These are phyloP conservation scores for Tanypteryx hageni DNA, from an alignment of 2,888 invertebrate genomes.

Conservation along the genomic window DNA sequence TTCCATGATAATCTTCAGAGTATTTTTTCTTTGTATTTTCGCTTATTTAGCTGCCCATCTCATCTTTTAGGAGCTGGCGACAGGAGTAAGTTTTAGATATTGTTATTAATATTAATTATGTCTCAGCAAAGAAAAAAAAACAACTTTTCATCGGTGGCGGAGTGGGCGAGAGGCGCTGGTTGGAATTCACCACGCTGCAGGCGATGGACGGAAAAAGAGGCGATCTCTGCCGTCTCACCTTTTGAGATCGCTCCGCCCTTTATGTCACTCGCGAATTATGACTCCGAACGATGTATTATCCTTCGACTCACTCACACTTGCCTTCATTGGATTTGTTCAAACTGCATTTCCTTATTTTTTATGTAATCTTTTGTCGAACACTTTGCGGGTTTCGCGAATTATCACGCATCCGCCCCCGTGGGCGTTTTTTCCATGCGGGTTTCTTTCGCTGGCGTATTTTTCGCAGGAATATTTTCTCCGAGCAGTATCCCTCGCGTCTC, in stretches of 20 bases:
- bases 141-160: no score
- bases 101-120: no score
- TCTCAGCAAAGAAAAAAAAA: no score
- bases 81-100: no score
- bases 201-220: neutral
- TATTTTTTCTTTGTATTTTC: no score
- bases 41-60: no score
- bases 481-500: neutral
- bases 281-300: neutral
- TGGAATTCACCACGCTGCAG: no score
- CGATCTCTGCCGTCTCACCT: neutral
- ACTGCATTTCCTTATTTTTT: neutral
- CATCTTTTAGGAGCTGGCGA: no score
- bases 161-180: no score
- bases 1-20: no score
- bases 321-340: conserved; percentile 9
- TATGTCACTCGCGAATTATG: neutral
- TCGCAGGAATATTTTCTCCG: neutral
- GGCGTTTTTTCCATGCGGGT: neutral
- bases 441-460: neutral
- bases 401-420: neutral
- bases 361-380: neutral
- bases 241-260: neutral
- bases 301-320: neutral
- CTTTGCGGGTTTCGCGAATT: neutral